Percentiles rank a stretch among this genome's conserved stretches.
These are phyloP conservation scores for Echeneis naucrates DNA, from an alignment of 2,797 vertebrate genomes.

Conservation along the genomic window DNA sequence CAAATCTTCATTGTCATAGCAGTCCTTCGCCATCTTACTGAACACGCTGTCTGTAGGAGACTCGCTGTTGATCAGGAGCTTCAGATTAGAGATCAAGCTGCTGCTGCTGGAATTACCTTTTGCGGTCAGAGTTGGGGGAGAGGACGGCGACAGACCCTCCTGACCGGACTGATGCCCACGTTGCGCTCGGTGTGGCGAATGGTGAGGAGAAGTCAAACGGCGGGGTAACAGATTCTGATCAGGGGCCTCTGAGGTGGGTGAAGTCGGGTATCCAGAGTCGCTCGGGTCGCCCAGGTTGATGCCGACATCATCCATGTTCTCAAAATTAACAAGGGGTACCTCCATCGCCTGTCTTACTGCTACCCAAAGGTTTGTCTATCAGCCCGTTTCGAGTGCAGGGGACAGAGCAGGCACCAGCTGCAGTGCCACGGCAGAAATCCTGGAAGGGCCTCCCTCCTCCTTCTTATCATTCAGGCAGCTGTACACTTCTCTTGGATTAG, in stretches of 20 bases:
- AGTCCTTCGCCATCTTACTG: constrained; percentile 88
- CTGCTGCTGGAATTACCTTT: constrained; percentile 87
- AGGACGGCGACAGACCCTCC: constrained; percentile 69
- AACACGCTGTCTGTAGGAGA: constrained; percentile 90
- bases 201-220: constrained; percentile 71
- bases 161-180: constrained; percentile 61
- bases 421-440: constrained; percentile 62
- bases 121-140: constrained; percentile 76
- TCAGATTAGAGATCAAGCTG: constrained; percentile 92
- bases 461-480: constrained; percentile 74
- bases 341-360: constrained; percentile 90
- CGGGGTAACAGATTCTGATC: constrained; percentile 77
- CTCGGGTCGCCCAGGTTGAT: constrained; percentile 88
- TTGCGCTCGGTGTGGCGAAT: constrained; percentile 75
- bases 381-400: constrained; percentile 66
- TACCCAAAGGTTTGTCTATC: constrained; percentile 76
- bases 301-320: constrained; percentile 91
- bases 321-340: constrained; percentile 94
- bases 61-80: constrained; percentile 88
- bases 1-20: constrained; percentile 83
- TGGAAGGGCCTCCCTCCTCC: constrained; percentile 54
- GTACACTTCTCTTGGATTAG: constrained; percentile 31
- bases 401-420: constrained; percentile 60
- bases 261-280: constrained; percentile 88
- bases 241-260: constrained; percentile 80